Conservation (phyloP, 2,113 vertebrate species). For the Piaya cayana region DNA sequence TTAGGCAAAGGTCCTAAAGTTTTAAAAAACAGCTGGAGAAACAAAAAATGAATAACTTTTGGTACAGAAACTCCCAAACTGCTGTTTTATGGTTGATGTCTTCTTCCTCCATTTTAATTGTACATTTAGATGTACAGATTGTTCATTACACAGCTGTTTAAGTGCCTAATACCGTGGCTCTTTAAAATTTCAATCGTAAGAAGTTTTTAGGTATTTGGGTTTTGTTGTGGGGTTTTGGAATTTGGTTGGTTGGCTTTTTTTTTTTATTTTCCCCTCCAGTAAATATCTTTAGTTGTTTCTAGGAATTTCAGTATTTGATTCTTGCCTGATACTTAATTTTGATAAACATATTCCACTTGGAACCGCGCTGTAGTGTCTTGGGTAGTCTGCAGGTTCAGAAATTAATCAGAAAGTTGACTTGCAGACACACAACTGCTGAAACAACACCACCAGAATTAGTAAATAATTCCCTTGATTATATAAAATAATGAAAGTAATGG, state of each 20-base stretch:
- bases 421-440: constrained; percentile 6
- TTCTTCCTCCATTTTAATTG: neutral
- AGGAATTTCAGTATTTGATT: neutral
- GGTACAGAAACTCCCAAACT: neutral
- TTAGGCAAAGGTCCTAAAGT: neutral
- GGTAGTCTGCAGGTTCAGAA: neutral
- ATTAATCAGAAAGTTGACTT: neutral
- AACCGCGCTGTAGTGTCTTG: neutral
- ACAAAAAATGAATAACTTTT: neutral
- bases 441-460: neutral
- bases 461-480: neutral
- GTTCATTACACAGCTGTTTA: neutral
- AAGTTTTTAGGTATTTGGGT: neutral
- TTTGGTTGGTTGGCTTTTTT: no score
- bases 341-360: neutral
- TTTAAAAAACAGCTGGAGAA: neutral
- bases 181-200: neutral
- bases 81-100: neutral
- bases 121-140: neutral
- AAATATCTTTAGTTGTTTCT: neutral
- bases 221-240: neutral
- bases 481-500: neutral
- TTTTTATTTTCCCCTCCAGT: neutral
- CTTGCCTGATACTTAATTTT: neutral
- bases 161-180: neutral